Evolutionary conservation across 2,113 vertebrate genomes (phyloP).

Genomic region (Trinectes maculatus): DNA sequence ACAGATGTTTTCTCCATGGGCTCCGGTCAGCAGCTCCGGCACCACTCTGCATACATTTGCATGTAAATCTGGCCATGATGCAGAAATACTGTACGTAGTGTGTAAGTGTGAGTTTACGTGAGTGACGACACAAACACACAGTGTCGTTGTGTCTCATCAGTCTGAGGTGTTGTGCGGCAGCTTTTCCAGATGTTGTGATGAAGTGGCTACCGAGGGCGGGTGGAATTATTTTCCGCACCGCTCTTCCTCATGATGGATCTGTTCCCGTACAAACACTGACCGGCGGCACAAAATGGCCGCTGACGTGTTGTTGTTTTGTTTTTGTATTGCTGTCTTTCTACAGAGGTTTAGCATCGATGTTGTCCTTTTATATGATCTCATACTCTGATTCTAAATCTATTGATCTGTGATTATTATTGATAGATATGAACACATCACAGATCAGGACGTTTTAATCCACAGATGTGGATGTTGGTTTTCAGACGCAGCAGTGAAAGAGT

Average conservation of each 20-base stretch:
- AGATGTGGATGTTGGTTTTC: slow-evolving; percentile 21
- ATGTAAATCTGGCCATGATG: slow-evolving; percentile 47
- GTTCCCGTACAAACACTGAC: slow-evolving; percentile 4
- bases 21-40: slow-evolving; percentile 9
- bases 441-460: slow-evolving; percentile 24
- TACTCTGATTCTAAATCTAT: neutral
- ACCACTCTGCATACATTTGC: slow-evolving; percentile 48
- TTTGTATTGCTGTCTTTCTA: neutral
- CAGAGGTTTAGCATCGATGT: neutral
- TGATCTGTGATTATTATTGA: too few relatives aligned
- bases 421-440: slow-evolving; percentile 1
- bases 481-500: neutral
- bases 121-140: neutral
- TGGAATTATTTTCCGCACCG: slow-evolving; percentile 1
- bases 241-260: slow-evolving; percentile 6
- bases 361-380: neutral
- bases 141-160: slow-evolving; percentile 11
- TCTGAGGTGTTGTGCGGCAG: neutral
- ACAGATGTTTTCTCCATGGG: slow-evolving; percentile 1
- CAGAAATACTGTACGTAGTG: too few relatives aligned
- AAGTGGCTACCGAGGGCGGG: neutral
- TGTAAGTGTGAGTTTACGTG: neutral
- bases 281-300: slow-evolving; percentile 20
- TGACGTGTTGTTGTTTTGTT: neutral
- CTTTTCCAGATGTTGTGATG: neutral